These are phyloP conservation scores for Bradypodion pumilum DNA, from an alignment of 2,797 vertebrate species.

Conservation along the genomic window DNA sequence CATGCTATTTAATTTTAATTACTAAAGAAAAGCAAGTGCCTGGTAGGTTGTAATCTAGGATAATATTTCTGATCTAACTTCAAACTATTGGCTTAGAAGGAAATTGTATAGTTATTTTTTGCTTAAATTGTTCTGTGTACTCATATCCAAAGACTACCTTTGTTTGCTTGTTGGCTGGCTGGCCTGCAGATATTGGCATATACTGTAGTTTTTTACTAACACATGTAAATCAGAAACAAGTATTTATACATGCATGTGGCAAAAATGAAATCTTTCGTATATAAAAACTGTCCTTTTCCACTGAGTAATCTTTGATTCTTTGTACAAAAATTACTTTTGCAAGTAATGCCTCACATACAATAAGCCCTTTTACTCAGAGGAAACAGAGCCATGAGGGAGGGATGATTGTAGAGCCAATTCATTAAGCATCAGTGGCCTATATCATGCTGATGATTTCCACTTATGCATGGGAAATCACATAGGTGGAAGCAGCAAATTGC, in stretches of 20 bases:
- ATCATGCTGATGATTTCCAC: too few relatives aligned
- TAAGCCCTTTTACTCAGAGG: background rate
- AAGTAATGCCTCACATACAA: background rate
- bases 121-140: background rate
- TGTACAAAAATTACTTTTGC: background rate
- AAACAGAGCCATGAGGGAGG: background rate
- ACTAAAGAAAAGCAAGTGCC: background rate
- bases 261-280: background rate
- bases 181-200: background rate
- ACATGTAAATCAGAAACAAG: background rate
- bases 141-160: background rate
- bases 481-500: too few relatives aligned
- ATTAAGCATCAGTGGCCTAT: background rate
- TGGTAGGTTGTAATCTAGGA: background rate
- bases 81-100: background rate
- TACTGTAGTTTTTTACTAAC: background rate
- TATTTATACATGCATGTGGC: too few relatives aligned
- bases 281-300: background rate
- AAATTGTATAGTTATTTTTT: constrained; percentile 17
- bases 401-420: background rate
- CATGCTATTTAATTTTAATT: background rate
- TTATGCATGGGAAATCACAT: too few relatives aligned
- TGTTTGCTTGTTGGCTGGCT: background rate
- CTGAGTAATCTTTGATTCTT: background rate
- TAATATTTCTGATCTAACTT: background rate